Evolutionary conservation across 2,888 invertebrate species (phyloP), one percentile per base, ranked within the genome.

Genomic region (Hymenopus coronatus): DNA sequence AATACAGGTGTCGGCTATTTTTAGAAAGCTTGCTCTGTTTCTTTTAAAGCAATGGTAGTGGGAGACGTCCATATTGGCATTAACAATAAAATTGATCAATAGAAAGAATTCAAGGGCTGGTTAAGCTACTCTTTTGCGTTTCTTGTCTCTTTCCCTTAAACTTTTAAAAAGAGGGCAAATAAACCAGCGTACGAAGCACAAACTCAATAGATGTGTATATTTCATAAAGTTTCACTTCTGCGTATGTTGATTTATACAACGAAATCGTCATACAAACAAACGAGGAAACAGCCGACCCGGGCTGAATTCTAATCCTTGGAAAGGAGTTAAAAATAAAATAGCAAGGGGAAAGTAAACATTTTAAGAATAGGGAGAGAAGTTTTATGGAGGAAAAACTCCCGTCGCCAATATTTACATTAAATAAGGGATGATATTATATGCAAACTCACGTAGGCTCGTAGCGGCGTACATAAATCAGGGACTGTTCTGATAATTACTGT

Each of bases 401-500:
- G n/a, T 27, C 40, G 25, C 33, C 84, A 84, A 84, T 84, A 84
- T 84, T 84, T 84, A 84, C 84, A 84, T 84, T 40, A 84, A 84
- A 70, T 70, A 70, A 70, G 33, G n/a, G 25, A n/a, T 40, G 15
- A 33, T 86, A 87, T 88, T 88, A 85, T 54, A 87, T 90, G 89
- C 89, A 85, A 86, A 25, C 83, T 83, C 90, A 89, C 90, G 90
- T 87, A 83, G 33, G 14, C 20, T 84, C 84, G 82, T 82, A n/a
- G 87, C 87, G 81, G 25, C 33, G 83, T 88, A 87, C 88, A 90
- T 90, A 90, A 90, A 90, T 90, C 90, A 87, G 85, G 9, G 88
- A 14, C 28, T 81, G 40, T 88, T 81, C 88, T 89, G 90, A 89
- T 90, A 90, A 90, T 90, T 89, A 90, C 87, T 86, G 88, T 83